Evolutionary conservation across 1,140 invertebrate species (phyloP).

Genomic region (Caenorhabditis latens): DNA sequence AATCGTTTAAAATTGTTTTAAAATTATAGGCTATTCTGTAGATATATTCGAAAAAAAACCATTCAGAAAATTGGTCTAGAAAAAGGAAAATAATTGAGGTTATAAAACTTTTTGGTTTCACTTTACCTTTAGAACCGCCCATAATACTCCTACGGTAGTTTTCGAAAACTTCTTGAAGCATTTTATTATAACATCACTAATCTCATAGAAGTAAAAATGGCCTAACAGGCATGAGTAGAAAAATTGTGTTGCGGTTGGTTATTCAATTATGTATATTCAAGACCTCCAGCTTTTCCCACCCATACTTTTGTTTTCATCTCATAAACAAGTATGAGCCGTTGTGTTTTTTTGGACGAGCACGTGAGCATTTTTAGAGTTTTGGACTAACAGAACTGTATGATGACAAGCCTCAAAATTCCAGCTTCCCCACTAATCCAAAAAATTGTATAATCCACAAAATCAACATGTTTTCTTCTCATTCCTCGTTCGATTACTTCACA

Average conservation of each 20-base stretch:
- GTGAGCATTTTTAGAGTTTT: too few relatives aligned
- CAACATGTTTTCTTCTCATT: not conserved
- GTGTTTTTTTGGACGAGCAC: too few relatives aligned
- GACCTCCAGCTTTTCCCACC: not conserved
- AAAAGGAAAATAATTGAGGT: not conserved
- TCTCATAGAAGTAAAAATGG: not conserved
- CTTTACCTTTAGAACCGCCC: too few relatives aligned
- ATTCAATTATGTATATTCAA: slow-evolving; percentile 45
- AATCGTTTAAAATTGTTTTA: too few relatives aligned
- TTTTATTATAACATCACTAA: too few relatives aligned
- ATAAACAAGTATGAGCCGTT: slow-evolving; percentile 26
- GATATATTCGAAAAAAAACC: not conserved
- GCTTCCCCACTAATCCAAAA: too few relatives aligned
- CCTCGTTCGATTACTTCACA: not conserved
- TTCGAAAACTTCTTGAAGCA: too few relatives aligned
- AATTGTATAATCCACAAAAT: not conserved
- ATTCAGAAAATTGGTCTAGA: not conserved
- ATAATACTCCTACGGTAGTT: too few relatives aligned
- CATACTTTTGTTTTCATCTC: not conserved
- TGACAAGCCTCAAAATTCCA: too few relatives aligned
- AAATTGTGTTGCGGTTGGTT: slow-evolving; percentile 12
- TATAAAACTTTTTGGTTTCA: not conserved
- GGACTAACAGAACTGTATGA: too few relatives aligned
- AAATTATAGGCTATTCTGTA: too few relatives aligned
- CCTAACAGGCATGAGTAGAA: not conserved